Evolutionary conservation across 2,888 invertebrate genomes (phyloP).

Genomic region (Lithophane socia): DNA sequence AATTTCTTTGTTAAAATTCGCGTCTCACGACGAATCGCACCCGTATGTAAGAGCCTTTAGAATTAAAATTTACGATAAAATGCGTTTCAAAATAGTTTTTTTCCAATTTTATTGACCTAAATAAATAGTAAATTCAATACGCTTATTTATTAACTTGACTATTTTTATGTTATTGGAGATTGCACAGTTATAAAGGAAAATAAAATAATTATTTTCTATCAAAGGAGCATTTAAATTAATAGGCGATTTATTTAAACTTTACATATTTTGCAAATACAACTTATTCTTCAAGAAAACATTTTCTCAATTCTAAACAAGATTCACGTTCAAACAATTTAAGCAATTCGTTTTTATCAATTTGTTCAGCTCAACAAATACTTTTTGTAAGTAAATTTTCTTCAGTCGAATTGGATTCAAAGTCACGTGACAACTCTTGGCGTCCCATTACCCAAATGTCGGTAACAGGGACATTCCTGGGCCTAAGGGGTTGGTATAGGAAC

Average conservation of each 20-base stretch:
- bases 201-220: not conserved
- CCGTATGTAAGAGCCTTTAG: too few relatives aligned
- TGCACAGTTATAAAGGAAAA: not conserved
- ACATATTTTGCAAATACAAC: not conserved
- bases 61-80: too few relatives aligned
- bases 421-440: constrained; percentile 64
- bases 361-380: constrained; percentile 25
- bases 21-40: too few relatives aligned
- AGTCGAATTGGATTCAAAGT: constrained; percentile 47
- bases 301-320: not conserved
- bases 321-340: constrained; percentile 3
- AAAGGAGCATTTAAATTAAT: not conserved
- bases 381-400: constrained; percentile 39
- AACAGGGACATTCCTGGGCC: constrained; percentile 64
- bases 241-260: too few relatives aligned
- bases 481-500: constrained; percentile 47
- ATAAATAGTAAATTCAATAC: too few relatives aligned
- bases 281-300: not conserved
- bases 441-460: constrained; percentile 71
- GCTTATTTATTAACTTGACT: too few relatives aligned
- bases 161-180: too few relatives aligned
- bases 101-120: too few relatives aligned
- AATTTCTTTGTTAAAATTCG: too few relatives aligned
- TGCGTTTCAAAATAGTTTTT: too few relatives aligned
- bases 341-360: constrained; percentile 9